A percentile compares a stretch with the other conserved stretches of the same genome.
Evolutionary conservation across 2,888 invertebrate species (phyloP).

Genomic region (Oeneis ivallda): DNA sequence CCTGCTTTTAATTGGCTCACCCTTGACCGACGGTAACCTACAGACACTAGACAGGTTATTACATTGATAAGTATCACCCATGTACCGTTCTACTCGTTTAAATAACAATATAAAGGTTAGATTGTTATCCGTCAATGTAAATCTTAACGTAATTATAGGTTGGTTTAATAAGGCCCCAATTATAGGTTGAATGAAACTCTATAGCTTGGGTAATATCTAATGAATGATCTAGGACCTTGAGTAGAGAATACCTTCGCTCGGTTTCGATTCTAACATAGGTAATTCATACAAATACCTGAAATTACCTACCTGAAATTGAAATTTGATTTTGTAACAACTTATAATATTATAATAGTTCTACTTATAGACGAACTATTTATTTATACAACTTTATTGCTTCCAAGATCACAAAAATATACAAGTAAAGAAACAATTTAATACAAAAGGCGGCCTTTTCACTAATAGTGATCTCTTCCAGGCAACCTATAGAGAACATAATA

Average conservation of each 20-base stretch:
- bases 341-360: no score
- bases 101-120: slow-evolving; percentile 13
- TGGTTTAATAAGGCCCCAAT: slow-evolving; percentile 15
- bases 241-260: not conserved
- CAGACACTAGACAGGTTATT: slow-evolving; percentile 13
- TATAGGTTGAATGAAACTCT: slow-evolving; percentile 8
- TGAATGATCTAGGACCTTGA: not conserved
- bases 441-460: no score
- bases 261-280: not conserved
- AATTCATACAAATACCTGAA: no score
- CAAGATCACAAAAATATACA: no score
- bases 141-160: slow-evolving; percentile 15
- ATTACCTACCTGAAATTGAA: no score
- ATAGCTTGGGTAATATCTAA: not conserved
- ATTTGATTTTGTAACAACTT: no score
- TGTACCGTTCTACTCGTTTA: slow-evolving; percentile 3
- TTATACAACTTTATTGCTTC: no score
- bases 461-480: no score
- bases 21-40: not conserved
- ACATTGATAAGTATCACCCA: slow-evolving; percentile 9
- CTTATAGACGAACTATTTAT: no score
- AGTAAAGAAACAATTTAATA: no score
- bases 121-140: slow-evolving; percentile 19
- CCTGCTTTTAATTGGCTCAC: not conserved
- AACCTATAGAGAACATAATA: no score